A percentile compares a stretch with the other conserved stretches of the same genome.
These are phyloP conservation scores for Campopleginae sp. DNA, from an alignment of 2,888 invertebrate genomes.

Conservation along the genomic window DNA sequence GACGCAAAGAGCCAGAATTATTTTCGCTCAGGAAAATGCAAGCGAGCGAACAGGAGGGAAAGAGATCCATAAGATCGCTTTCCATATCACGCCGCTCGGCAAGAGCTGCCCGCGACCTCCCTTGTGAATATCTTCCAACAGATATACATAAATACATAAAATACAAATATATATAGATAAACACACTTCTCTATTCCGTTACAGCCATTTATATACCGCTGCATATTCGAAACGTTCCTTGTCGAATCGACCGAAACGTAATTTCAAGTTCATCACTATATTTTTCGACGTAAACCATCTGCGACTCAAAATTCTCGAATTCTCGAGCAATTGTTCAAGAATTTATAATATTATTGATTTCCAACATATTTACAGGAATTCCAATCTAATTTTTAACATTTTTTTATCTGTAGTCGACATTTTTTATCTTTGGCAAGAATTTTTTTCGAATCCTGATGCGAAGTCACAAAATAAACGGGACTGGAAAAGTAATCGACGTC, in stretches of 20 bases:
- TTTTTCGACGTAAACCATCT: background rate
- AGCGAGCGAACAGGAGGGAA: slow-evolving; percentile 58
- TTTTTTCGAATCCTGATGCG: background rate
- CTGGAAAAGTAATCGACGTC: background rate
- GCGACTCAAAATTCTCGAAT: background rate
- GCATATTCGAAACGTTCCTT: background rate
- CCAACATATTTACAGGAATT: background rate
- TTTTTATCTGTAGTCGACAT: background rate
- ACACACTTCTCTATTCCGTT: background rate
- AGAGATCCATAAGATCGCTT: slow-evolving; percentile 64
- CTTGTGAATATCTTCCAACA: slow-evolving; percentile 17
- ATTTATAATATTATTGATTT: background rate
- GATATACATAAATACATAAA: slow-evolving; percentile 6
- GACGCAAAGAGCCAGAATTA: background rate
- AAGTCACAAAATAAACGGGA: background rate
- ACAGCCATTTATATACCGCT: background rate
- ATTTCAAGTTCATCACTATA: background rate
- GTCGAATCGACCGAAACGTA: background rate
- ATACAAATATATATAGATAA: background rate
- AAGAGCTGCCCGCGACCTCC: slow-evolving; percentile 41
- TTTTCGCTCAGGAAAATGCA: slow-evolving; percentile 32
- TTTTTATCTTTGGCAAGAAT: background rate
- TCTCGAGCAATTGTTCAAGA: background rate
- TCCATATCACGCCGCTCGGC: slow-evolving; percentile 57
- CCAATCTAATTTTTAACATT: background rate